Conservation (phyloP, 2,888 invertebrate genomes). For the Caenorhabditis uteleia region DNA sequence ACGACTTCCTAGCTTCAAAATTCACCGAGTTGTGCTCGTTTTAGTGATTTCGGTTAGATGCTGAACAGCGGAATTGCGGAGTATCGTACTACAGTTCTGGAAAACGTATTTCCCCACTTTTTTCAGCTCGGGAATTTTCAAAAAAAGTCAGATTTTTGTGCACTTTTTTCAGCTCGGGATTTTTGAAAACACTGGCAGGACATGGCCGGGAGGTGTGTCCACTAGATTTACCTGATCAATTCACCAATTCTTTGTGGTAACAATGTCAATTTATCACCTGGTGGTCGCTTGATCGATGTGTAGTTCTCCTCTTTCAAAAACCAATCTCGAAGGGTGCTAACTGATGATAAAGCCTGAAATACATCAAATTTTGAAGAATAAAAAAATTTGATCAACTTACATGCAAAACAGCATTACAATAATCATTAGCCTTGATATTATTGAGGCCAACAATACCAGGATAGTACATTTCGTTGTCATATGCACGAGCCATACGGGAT, state of each 20-base stretch:
- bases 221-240: too few relatives aligned
- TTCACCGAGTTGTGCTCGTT: too few relatives aligned
- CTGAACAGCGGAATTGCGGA: too few relatives aligned
- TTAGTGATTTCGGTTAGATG: too few relatives aligned
- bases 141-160: too few relatives aligned
- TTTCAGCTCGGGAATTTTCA: too few relatives aligned
- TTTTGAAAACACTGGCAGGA: too few relatives aligned
- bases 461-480: conserved; percentile 84
- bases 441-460: conserved; percentile 96
- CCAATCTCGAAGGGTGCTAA: conserved; percentile 90
- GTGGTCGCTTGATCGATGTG: conserved; percentile 82
- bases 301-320: conserved; percentile 94
- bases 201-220: too few relatives aligned
- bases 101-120: too few relatives aligned
- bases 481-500: conserved; percentile 88
- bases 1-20: too few relatives aligned
- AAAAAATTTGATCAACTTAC: conserved; percentile 75
- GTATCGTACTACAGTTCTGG: too few relatives aligned
- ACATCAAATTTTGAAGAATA: background rate
- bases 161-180: too few relatives aligned
- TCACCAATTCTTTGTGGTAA: conserved; percentile 78
- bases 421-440: conserved; percentile 99
- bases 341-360: conserved; percentile 87
- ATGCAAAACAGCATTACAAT: conserved; percentile 96
- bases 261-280: conserved; percentile 90